A percentile compares a stretch with the other conserved stretches of the same genome.
These are phyloP conservation scores for Neodontobutis hainanensis DNA, from an alignment of 2,113 vertebrate species.

Conservation along the genomic window DNA sequence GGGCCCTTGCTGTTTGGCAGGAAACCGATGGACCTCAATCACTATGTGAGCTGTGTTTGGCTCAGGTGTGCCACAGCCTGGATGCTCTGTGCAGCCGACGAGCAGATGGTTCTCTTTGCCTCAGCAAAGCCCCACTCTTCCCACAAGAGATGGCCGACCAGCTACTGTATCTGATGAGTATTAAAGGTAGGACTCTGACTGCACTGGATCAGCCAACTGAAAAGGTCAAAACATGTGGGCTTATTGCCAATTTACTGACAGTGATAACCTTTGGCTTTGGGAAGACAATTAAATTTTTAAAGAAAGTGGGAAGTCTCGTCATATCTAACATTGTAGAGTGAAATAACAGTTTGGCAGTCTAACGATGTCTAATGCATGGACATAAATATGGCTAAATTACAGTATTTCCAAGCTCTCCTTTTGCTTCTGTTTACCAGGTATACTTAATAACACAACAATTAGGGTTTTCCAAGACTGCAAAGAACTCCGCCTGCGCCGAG, in stretches of 20 bases:
- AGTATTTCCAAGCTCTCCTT: slow-evolving; percentile 41
- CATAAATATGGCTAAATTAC: slow-evolving; percentile 27
- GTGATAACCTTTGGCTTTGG: background rate
- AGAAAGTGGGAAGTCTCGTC: background rate
- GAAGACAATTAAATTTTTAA: no score
- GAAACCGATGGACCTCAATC: slow-evolving; percentile 85
- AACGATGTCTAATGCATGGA: slow-evolving; percentile 23
- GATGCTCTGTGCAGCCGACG: slow-evolving; percentile 86
- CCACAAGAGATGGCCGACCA: slow-evolving; percentile 93
- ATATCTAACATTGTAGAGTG: background rate
- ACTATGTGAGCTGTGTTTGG: slow-evolving; percentile 88
- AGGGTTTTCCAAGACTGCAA: slow-evolving; percentile 89
- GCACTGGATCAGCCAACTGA: background rate
- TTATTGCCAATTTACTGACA: background rate
- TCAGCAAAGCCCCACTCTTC: slow-evolving; percentile 86
- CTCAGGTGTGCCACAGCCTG: slow-evolving; percentile 86
- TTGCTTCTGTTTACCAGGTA: slow-evolving; percentile 76
- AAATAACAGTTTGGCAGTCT: slow-evolving; percentile 7
- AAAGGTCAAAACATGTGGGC: background rate
- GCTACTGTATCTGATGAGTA: slow-evolving; percentile 87
- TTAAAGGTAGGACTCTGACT: slow-evolving; percentile 81
- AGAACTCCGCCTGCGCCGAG: slow-evolving; percentile 86
- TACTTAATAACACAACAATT: slow-evolving; percentile 90
- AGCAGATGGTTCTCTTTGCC: slow-evolving; percentile 86
- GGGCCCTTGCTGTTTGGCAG: slow-evolving; percentile 63